Evolutionary conservation across 2,888 invertebrate genomes (phyloP).

Genomic region (Amitus sp.): DNA sequence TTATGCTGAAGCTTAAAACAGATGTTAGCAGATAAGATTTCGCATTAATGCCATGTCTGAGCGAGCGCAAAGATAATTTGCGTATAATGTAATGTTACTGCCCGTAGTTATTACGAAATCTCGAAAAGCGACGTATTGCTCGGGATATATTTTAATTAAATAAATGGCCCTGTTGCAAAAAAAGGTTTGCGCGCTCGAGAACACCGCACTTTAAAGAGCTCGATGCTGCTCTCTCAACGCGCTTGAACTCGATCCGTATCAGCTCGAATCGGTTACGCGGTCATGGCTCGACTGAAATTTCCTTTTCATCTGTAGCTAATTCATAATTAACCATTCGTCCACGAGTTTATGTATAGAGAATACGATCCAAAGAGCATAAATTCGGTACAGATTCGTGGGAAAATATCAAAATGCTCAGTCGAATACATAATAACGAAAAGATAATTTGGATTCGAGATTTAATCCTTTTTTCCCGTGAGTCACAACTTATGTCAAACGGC

Average conservation of each 20-base stretch:
- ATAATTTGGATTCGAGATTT: not conserved
- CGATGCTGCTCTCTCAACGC: no score
- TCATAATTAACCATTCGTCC: not conserved
- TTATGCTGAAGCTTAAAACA: not conserved
- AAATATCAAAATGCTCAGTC: not conserved
- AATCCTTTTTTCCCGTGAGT: not conserved
- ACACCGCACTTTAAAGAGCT: no score
- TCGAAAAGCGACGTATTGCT: not conserved
- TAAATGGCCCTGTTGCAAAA: not conserved
- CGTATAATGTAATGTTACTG: not conserved
- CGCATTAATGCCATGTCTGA: not conserved
- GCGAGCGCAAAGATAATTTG: not conserved
- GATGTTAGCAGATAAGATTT: not conserved
- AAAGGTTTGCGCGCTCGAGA: not conserved
- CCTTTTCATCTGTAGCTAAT: constrained; percentile 1
- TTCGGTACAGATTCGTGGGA: not conserved
- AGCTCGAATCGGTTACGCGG: not conserved
- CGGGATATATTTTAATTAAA: not conserved
- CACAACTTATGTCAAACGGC: not conserved
- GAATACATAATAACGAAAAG: no score
- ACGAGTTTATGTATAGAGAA: not conserved
- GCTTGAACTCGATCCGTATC: not conserved
- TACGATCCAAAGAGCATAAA: not conserved
- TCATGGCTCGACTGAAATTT: not conserved
- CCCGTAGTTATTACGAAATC: not conserved